Percentiles rank a stretch among this genome's conserved stretches.
These are phyloP conservation scores for Pyrocephalus nanus DNA, from an alignment of 2,797 vertebrate species.

Conservation along the genomic window DNA sequence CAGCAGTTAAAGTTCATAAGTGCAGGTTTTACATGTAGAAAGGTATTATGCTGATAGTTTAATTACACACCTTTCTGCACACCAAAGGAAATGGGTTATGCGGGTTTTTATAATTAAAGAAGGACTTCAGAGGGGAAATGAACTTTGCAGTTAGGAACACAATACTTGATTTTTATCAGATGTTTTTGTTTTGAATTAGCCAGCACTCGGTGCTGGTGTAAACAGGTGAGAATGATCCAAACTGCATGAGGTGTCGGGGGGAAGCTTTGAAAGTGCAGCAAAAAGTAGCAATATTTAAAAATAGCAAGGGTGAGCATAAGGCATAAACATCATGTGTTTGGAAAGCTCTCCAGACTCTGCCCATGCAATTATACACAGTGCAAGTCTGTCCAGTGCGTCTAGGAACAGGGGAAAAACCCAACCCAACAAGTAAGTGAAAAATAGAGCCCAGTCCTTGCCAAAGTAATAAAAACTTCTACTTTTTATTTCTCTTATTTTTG, in stretches of 20 bases:
- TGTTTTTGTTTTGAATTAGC: slow-evolving; percentile 73
- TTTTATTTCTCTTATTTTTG: slow-evolving; percentile 4
- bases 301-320: not conserved
- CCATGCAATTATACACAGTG: not conserved
- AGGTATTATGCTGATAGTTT: slow-evolving; percentile 83
- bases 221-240: slow-evolving; percentile 42
- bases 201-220: not conserved
- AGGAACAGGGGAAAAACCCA: not conserved
- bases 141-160: slow-evolving; percentile 70
- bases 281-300: slow-evolving; percentile 12
- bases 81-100: slow-evolving; percentile 82
- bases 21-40: slow-evolving; percentile 81
- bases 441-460: not conserved
- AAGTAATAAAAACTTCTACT: not conserved
- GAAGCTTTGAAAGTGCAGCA: not conserved
- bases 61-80: slow-evolving; percentile 87
- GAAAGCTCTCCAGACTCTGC: slow-evolving; percentile 27
- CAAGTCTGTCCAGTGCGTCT: not conserved
- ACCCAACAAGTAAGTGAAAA: slow-evolving; percentile 21
- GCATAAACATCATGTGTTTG: not conserved
- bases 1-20: slow-evolving; percentile 86
- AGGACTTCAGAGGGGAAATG: slow-evolving; percentile 73
- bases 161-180: slow-evolving; percentile 65
- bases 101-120: slow-evolving; percentile 81
- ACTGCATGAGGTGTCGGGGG: not conserved